phyloP scores from a whole-genome alignment of 2,113 vertebrate genomes.

The Rhadina sibilatrix region DNA sequence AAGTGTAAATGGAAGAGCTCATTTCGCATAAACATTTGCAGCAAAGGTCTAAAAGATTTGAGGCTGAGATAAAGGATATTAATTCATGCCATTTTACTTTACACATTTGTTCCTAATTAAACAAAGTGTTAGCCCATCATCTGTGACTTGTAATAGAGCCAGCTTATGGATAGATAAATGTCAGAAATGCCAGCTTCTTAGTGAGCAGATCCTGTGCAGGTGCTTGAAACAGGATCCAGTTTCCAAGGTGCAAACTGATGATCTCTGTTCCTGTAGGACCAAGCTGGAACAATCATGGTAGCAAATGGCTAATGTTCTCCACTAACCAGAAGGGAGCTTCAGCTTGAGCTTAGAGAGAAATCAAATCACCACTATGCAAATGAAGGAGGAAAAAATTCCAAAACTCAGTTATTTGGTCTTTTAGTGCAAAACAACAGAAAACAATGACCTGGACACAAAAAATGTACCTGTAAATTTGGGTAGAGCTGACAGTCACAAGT shows the following conservation, averaged over 20 bases:
- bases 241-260: neutral
- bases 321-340: neutral
- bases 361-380: neutral
- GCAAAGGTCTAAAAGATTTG: neutral
- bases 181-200: neutral
- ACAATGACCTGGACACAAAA: neutral
- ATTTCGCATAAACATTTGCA: neutral
- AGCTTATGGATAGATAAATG: neutral
- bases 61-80: neutral
- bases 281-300: neutral
- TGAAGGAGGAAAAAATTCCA: rapidly evolving
- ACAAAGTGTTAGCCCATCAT: neutral
- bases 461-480: neutral
- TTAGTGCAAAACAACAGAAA: neutral
- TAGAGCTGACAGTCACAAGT: neutral
- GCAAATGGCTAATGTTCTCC: neutral
- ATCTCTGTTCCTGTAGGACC: neutral
- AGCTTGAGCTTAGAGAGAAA: neutral
- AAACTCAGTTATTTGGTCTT: neutral
- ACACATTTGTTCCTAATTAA: neutral
- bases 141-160: neutral
- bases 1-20: neutral
- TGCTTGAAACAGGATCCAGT: neutral
- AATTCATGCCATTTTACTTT: neutral
- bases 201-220: neutral